Evolutionary conservation across 2,113 vertebrate genomes (phyloP), one percentile per base, ranked within the genome.

Genomic region (Phainopepla nitens): DNA sequence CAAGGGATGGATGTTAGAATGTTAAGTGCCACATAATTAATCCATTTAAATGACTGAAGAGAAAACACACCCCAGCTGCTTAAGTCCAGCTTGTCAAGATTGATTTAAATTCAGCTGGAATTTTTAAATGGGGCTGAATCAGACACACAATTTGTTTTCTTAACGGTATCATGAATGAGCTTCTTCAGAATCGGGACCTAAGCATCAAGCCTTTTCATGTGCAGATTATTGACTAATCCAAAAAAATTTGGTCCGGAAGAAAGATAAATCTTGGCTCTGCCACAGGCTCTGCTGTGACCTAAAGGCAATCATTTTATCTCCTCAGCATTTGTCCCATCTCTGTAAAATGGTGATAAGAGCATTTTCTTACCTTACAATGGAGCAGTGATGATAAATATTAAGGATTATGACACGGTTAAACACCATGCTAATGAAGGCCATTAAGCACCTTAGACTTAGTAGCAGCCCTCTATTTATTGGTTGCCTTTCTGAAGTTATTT

Each of bases 281-380:
- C 64, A 66, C 18, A 29, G 22, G 24, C 54, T 90, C 10, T 69
- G 16, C 50, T 77, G 14, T 65, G 71, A 89, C 79, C 68, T 58
- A 27, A 81, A 39, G 82, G 66, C 75, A 88, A 27, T 62, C 16
- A 35, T 71, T 93, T 91, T 68, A 87, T 89, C 68, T 86, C 62
- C 25, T 80, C 50, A 72, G 36, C 49, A 89, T 96, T 88, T 89
- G 58, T 90, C 31, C 4, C 21, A 12, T 81, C 27, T 93, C 86
- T 96, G 94, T 92, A 73, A 94, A 95, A 93, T 62, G 39, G 16
- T 86, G 86, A 93, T 89, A 95, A 92, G 79, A 89, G 80, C 22
- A 70, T 93, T 83, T 94, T 90, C 79, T 95, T 90, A 81, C 56
- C 23, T 93, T 72, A 57, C 28, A 77, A 19, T 83, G 47, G 36